A percentile compares a stretch with the other conserved stretches of the same genome.
These are phyloP conservation scores for Cardiocondyla obscurior DNA, from an alignment of 1,140 invertebrate species.

Conservation along the genomic window DNA sequence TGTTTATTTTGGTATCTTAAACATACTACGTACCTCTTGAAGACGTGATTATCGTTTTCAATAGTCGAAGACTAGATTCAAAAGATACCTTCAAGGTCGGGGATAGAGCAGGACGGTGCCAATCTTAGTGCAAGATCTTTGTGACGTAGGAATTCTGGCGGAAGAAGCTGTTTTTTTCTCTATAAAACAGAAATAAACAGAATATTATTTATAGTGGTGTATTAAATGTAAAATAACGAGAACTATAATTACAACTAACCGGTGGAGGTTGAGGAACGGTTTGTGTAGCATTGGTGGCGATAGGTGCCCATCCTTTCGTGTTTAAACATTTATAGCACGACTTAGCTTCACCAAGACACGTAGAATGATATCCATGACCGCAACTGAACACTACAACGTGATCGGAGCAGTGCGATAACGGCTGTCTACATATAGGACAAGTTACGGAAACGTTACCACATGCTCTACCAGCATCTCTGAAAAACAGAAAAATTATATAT, in stretches of 20 bases:
- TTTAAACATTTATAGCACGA: conserved; percentile 81
- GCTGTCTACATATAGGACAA: conserved; percentile 79
- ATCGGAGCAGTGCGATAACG: conserved; percentile 76
- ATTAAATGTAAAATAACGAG: background rate
- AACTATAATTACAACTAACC: conserved; percentile 62
- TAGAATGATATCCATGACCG: conserved; percentile 80
- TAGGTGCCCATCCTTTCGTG: conserved; percentile 79
- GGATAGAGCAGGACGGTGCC: conserved; percentile 78
- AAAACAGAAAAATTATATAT: conserved; percentile 38
- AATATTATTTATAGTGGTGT: background rate
- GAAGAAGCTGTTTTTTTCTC: conserved; percentile 77
- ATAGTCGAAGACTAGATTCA: conserved; percentile 78
- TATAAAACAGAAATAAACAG: conserved; percentile 59
- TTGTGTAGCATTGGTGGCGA: conserved; percentile 67
- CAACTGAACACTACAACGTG: conserved; percentile 80
- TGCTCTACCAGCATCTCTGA: conserved; percentile 78
- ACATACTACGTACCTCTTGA: conserved; percentile 29
- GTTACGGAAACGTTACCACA: conserved; percentile 74
- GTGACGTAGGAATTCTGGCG: conserved; percentile 78
- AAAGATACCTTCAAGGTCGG: conserved; percentile 82
- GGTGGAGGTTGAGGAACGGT: conserved; percentile 61
- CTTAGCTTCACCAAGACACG: conserved; percentile 80
- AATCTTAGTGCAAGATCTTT: conserved; percentile 77
- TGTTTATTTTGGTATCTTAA: conserved; percentile 31
- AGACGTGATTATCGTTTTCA: conserved; percentile 22